A percentile compares a stretch with the other conserved stretches of the same genome.
Conservation (phyloP, 2,797 vertebrate species). For the Pogonophryne albipinna region DNA sequence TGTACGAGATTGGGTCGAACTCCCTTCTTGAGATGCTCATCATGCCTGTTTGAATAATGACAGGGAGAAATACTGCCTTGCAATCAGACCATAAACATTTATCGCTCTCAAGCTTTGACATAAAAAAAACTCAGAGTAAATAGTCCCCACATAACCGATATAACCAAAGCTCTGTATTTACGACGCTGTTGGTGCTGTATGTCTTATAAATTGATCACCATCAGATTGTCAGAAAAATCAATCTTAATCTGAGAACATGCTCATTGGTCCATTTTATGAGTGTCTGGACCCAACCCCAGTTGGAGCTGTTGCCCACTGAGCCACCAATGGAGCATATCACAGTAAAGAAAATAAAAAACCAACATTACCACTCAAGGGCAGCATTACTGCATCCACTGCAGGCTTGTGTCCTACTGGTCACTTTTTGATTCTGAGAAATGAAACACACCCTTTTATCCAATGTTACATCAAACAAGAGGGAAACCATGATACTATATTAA, state of each 20-base stretch:
- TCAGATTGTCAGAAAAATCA: conserved; percentile 56
- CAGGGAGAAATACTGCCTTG: conserved; percentile 26
- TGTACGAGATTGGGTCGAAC: neutral
- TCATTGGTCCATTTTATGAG: conserved; percentile 27
- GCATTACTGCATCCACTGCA: neutral
- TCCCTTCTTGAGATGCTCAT: conserved; percentile 35
- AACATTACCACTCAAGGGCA: neutral
- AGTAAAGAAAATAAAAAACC: neutral
- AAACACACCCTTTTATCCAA: neutral
- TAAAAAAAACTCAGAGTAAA: conserved; percentile 60
- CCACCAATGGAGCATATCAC: neutral
- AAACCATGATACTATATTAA: neutral
- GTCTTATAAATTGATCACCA: conserved; percentile 34
- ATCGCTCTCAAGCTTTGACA: conserved; percentile 47
- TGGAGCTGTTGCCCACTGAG: conserved; percentile 1
- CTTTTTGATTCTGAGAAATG: neutral
- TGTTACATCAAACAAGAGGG: neutral
- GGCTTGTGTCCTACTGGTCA: neutral
- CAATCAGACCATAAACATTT: conserved; percentile 60
- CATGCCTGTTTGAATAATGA: conserved; percentile 26
- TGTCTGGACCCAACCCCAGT: neutral
- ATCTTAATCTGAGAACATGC: conserved; percentile 39
- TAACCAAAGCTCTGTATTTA: conserved; percentile 57
- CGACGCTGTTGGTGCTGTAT: conserved; percentile 11
- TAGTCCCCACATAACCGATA: conserved; percentile 26